Percentiles rank a stretch among this genome's conserved stretches.
Conservation (phyloP, 2,797 vertebrate genomes). For the Premnoplex brunnescens region DNA sequence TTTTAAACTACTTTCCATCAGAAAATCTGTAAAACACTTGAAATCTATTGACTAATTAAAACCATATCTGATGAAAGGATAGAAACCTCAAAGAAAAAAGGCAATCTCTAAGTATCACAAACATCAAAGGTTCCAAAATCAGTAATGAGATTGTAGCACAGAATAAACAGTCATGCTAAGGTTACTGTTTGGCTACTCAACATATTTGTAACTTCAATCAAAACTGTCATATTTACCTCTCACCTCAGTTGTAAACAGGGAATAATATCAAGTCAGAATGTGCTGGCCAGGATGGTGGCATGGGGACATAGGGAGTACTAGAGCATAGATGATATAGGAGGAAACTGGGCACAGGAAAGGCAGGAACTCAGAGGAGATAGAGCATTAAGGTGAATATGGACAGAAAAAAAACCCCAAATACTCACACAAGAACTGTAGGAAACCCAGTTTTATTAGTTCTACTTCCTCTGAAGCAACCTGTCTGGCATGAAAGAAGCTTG, state of each 20-base stretch:
- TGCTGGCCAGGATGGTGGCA: neutral
- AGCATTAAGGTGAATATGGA: neutral
- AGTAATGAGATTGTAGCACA: neutral
- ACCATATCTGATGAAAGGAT: neutral
- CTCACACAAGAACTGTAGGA: neutral
- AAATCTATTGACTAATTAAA: neutral
- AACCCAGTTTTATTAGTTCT: neutral
- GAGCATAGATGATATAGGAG: neutral
- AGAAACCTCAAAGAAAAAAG: neutral
- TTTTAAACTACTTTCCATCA: neutral
- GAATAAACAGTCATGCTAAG: neutral
- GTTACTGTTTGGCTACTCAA: neutral
- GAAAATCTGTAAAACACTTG: neutral
- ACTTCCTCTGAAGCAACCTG: neutral
- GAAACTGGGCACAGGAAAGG: neutral
- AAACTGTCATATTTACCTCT: neutral
- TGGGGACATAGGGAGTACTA: neutral
- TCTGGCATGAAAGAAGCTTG: neutral
- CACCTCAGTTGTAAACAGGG: neutral
- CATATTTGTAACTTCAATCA: neutral
- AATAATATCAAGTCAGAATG: neutral
- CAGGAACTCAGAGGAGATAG: neutral
- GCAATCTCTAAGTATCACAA: neutral
- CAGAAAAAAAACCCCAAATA: accelerated
- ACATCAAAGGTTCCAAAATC: neutral